These are phyloP conservation scores for Meloe dianella DNA, from an alignment of 2,888 invertebrate species.

Conservation along the genomic window DNA sequence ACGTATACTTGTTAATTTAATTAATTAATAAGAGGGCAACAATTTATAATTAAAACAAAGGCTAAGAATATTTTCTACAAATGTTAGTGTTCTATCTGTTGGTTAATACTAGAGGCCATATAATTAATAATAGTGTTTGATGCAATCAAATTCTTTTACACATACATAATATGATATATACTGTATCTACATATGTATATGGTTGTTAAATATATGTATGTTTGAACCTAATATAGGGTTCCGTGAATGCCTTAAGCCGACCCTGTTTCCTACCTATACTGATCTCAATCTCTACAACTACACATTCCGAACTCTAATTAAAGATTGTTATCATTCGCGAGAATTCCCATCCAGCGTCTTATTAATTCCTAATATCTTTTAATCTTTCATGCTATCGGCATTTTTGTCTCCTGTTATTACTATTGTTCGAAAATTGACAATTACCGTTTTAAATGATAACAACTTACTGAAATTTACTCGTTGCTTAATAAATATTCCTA, in stretches of 20 bases:
- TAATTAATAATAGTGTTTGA: conserved; percentile 44
- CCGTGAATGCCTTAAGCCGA: conserved; percentile 37
- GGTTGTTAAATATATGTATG: conserved; percentile 8
- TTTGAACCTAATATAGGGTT: conserved; percentile 23
- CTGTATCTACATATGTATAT: conserved; percentile 39
- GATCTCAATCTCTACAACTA: conserved; percentile 45
- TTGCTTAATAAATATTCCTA: not conserved
- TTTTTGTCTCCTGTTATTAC: conserved; percentile 46
- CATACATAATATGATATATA: conserved; percentile 21
- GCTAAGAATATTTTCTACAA: no score
- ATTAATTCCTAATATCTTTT: conserved; percentile 57
- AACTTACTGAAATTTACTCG: conserved; percentile 13
- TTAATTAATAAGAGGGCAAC: not conserved
- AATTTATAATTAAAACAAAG: no score
- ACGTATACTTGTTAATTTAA: not conserved
- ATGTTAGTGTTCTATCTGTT: not conserved
- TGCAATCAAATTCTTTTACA: conserved; percentile 34
- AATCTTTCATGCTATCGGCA: conserved; percentile 49
- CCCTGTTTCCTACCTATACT: conserved; percentile 30
- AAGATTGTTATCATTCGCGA: conserved; percentile 50
- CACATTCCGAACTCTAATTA: conserved; percentile 51
- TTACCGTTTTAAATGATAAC: conserved; percentile 18
- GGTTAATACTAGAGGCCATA: conserved; percentile 31
- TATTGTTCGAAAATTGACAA: conserved; percentile 46
- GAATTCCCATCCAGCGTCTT: conserved; percentile 56